Conservation (phyloP, 2,113 vertebrate genomes). For the Petaurus breviceps region DNA sequence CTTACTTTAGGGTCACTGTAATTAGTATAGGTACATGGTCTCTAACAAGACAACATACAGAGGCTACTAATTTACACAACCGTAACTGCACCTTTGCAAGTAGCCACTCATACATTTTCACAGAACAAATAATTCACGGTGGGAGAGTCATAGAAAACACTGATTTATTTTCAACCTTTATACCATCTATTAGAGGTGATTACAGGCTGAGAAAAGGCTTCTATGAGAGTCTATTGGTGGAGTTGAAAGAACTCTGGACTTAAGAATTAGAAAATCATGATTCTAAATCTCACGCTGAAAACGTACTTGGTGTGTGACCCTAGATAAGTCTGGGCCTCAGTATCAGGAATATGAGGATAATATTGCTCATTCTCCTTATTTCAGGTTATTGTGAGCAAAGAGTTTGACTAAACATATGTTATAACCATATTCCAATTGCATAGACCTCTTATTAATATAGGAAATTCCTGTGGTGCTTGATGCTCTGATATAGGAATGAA, state of each 20-base stretch:
- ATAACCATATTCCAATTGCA: too few relatives aligned
- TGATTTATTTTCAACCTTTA: not conserved
- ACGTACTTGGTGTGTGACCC: not conserved
- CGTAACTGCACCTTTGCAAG: not conserved
- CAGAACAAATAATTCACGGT: not conserved
- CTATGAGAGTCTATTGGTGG: not conserved
- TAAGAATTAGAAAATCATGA: not conserved
- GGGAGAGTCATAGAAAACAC: not conserved
- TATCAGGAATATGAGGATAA: not conserved
- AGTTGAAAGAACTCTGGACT: not conserved
- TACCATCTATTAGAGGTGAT: not conserved
- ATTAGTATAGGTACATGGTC: not conserved
- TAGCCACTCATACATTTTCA: not conserved
- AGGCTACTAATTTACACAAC: not conserved
- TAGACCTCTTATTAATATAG: not conserved
- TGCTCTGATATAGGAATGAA: not conserved
- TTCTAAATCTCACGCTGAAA: not conserved
- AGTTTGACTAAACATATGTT: too few relatives aligned
- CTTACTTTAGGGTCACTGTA: not conserved
- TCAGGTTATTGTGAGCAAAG: not conserved
- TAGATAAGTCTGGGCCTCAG: not conserved
- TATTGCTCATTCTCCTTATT: not conserved
- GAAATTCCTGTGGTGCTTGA: slow-evolving; percentile 1
- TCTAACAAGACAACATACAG: not conserved
- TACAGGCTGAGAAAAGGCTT: not conserved